phyloP scores from a whole-genome alignment of 2,888 invertebrate species.

The Fragum fragum region DNA sequence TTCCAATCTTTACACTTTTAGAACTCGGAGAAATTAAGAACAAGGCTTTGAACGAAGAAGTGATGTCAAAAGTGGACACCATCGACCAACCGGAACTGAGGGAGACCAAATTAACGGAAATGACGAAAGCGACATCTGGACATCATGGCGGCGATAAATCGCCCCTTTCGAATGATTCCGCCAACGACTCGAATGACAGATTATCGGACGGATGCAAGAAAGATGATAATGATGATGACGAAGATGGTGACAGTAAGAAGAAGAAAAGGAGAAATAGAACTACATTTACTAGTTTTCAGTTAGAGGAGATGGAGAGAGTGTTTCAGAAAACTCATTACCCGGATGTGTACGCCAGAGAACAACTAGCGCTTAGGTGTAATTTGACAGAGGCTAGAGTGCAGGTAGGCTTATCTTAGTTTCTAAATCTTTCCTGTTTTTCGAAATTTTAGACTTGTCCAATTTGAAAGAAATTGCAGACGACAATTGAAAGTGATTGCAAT shows the following conservation, averaged over 20 bases:
- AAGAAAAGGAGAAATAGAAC: slow-evolving; percentile 86
- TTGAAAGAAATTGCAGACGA: too few relatives aligned
- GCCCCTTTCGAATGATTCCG: slow-evolving; percentile 45
- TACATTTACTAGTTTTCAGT: slow-evolving; percentile 86
- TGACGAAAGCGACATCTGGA: slow-evolving; percentile 33
- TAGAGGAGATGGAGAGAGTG: slow-evolving; percentile 87
- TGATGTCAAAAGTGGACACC: slow-evolving; percentile 45
- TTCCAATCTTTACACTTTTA: slow-evolving; percentile 28
- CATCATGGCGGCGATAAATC: slow-evolving; percentile 45
- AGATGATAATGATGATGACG: slow-evolving; percentile 47
- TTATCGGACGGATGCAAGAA: slow-evolving; percentile 57
- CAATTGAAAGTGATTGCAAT: too few relatives aligned
- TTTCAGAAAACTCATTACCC: slow-evolving; percentile 87
- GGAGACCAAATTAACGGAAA: slow-evolving; percentile 32
- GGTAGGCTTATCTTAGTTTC: slow-evolving; percentile 71
- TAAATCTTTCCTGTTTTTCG: too few relatives aligned
- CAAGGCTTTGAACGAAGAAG: slow-evolving; percentile 39
- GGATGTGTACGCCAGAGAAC: slow-evolving; percentile 87
- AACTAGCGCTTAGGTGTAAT: slow-evolving; percentile 85
- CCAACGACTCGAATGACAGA: slow-evolving; percentile 61
- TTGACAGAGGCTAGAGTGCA: slow-evolving; percentile 87
- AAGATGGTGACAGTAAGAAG: slow-evolving; percentile 77
- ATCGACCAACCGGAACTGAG: slow-evolving; percentile 42
- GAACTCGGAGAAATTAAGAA: slow-evolving; percentile 56
- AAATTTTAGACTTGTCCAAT: too few relatives aligned